A percentile compares a stretch with the other conserved stretches of the same genome.
Conservation (phyloP, 2,797 vertebrate genomes). For the Chrysocyon brachyurus region DNA sequence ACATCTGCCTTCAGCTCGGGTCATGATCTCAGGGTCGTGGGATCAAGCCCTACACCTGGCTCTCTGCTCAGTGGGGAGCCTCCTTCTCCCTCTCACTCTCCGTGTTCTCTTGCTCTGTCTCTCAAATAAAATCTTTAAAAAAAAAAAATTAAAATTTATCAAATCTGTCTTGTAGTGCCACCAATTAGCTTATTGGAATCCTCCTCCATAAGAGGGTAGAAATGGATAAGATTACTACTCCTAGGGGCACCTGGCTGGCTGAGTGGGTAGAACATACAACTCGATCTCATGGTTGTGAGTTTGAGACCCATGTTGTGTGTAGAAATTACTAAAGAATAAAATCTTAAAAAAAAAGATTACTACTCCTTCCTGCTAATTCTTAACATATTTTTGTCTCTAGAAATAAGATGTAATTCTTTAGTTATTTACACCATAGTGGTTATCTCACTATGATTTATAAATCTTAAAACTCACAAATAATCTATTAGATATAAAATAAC, state of each 20-base stretch:
- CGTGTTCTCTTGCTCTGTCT: too few species aligned
- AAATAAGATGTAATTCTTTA: slow-evolving; percentile 38
- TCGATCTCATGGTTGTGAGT: background rate
- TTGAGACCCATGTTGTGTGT: background rate
- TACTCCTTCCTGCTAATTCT: background rate
- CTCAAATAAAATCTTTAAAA: too few species aligned
- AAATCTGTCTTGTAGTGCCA: slow-evolving; percentile 66
- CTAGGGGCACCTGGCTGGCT: background rate
- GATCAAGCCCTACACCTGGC: too few species aligned
- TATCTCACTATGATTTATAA: background rate
- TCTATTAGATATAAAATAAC: background rate
- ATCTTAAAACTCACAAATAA: slow-evolving; percentile 19
- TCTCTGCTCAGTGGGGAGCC: too few species aligned
- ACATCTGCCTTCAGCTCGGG: too few species aligned
- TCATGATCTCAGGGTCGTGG: too few species aligned
- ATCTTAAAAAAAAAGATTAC: background rate
- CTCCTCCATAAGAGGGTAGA: slow-evolving; percentile 31
- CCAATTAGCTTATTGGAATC: slow-evolving; percentile 20
- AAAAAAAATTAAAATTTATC: slow-evolving; percentile 64
- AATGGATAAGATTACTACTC: background rate
- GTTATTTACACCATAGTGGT: background rate
- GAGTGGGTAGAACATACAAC: background rate
- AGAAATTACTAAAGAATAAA: background rate
- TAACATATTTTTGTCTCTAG: slow-evolving; percentile 4
- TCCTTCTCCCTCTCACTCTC: too few species aligned